phyloP scores from a whole-genome alignment of 1,140 invertebrate species.

The Caenorhabditis latens region DNA sequence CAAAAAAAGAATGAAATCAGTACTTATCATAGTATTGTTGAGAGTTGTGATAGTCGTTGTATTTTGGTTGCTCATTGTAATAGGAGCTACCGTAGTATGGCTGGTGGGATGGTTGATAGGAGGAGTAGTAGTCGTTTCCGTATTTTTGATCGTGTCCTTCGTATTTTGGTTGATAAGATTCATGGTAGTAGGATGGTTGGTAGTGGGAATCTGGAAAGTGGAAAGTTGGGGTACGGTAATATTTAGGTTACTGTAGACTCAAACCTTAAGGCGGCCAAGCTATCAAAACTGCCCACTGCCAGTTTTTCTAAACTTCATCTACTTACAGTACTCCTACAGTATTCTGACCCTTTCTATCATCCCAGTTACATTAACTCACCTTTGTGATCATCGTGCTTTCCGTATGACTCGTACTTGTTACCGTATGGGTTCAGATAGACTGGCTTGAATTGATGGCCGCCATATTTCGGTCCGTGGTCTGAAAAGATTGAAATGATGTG shows the following conservation, averaged over 20 bases:
- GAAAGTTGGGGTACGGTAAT: too few species aligned
- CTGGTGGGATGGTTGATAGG: conserved; percentile 47
- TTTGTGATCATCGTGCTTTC: conserved; percentile 45
- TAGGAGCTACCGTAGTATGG: conserved; percentile 40
- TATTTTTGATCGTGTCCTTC: conserved; percentile 35
- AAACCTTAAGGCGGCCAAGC: too few species aligned
- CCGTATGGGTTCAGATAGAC: conserved; percentile 39
- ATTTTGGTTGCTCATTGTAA: conserved; percentile 31
- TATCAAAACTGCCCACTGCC: too few species aligned
- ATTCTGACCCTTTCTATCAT: too few species aligned
- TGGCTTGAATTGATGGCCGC: conserved; percentile 23
- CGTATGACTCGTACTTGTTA: conserved; percentile 33
- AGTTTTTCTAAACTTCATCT: too few species aligned
- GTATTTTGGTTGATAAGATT: conserved; percentile 38
- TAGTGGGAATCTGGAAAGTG: conserved; percentile 15
- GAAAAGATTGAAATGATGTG: not conserved
- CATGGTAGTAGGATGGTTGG: conserved; percentile 32
- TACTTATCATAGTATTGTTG: conserved; percentile 38
- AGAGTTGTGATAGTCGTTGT: conserved; percentile 25
- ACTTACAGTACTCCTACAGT: too few species aligned
- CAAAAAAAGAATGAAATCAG: conserved; percentile 6
- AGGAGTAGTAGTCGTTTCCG: conserved; percentile 38
- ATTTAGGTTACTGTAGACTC: too few species aligned
- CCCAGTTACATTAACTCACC: too few species aligned
- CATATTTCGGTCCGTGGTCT: conserved; percentile 45